Evolutionary conservation across 1,140 invertebrate species (phyloP).

Genomic region (Ridgeia piscesae): DNA sequence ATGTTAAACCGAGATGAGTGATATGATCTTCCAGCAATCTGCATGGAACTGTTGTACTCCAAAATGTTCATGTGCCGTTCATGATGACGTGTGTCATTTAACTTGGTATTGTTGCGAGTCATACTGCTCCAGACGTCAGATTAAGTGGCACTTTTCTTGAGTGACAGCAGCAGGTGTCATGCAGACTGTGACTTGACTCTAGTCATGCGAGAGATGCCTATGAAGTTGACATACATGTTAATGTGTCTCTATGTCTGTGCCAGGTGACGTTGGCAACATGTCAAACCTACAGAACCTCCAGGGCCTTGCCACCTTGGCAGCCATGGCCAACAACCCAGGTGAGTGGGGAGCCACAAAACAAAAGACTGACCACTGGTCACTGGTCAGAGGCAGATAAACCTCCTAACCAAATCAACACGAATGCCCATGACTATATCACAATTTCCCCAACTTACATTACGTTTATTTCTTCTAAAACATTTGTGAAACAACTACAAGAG

Average conservation of each 20-base stretch:
- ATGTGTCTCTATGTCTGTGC: background rate
- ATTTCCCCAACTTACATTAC: no score
- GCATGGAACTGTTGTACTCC: no score
- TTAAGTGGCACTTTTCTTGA: background rate
- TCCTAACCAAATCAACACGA: no score
- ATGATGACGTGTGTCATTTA: no score
- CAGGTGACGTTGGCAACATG: constrained; percentile 34
- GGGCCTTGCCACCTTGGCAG: constrained; percentile 66
- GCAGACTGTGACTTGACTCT: background rate
- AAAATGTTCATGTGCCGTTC: no score
- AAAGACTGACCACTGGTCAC: no score
- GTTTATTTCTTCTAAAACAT: no score
- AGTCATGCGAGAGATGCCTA: background rate
- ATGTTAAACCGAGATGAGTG: no score
- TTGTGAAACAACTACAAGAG: no score
- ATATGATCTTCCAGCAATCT: no score
- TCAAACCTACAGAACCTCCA: constrained; percentile 62
- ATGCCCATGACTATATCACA: no score
- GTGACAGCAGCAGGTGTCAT: background rate
- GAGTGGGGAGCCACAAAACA: constrained; percentile 34
- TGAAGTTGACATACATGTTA: background rate
- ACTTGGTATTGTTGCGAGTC: background rate
- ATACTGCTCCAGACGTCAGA: background rate
- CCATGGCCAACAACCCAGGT: constrained; percentile 60
- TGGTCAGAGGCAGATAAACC: no score